Evolutionary conservation across 2,888 invertebrate genomes (phyloP).

Genomic region (Chalcis sispes): DNA sequence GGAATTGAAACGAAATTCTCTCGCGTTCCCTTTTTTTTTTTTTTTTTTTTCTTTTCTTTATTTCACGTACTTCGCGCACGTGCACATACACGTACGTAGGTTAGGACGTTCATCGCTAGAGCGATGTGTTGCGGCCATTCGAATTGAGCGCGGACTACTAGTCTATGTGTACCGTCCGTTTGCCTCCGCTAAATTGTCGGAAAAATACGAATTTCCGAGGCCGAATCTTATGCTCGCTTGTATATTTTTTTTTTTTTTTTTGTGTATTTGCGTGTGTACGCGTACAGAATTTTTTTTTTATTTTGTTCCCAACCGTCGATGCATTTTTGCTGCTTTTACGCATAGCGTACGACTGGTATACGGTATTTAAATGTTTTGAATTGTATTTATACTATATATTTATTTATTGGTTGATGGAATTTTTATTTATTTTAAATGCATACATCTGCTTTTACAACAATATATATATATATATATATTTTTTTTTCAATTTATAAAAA

Average conservation of each 20-base stretch:
- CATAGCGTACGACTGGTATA: background rate
- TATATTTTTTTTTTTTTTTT: conserved; percentile 1
- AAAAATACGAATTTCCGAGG: conserved; percentile 26
- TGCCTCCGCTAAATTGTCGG: conserved; percentile 1
- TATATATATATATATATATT: no score
- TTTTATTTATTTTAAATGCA: no score
- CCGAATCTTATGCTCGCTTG: background rate
- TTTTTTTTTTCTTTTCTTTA: no score
- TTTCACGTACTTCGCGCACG: no score
- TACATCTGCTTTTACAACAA: no score
- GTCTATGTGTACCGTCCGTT: background rate
- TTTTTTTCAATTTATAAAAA: no score
- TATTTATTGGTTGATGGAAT: no score
- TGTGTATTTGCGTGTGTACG: background rate
- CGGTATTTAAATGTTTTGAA: conserved; percentile 8
- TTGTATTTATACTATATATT: no score
- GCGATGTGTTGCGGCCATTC: background rate
- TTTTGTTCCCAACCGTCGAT: no score
- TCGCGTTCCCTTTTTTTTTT: no score
- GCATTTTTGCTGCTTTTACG: no score
- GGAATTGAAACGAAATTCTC: conserved; percentile 40
- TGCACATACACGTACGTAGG: no score
- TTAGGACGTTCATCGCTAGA: background rate
- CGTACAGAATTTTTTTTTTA: background rate
- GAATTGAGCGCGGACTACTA: background rate